Conservation (phyloP, 2,888 invertebrate species). For the Coleophora deauratella region DNA sequence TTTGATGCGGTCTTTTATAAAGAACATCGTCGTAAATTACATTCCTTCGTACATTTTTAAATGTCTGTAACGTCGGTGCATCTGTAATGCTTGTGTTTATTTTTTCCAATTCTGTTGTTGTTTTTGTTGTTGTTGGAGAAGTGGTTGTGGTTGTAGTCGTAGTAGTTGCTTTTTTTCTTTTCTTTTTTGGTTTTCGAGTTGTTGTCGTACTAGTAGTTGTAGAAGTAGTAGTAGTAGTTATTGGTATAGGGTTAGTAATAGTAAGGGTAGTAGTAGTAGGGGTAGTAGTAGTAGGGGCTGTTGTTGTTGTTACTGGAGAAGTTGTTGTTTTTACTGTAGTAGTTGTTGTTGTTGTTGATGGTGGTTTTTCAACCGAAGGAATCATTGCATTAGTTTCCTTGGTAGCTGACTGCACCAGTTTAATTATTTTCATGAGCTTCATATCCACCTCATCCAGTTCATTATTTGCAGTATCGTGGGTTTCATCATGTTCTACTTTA, state of each 20-base stretch:
- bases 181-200: conserved; percentile 4
- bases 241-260: conserved; percentile 4
- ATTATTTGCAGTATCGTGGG: too few species aligned
- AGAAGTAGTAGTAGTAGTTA: conserved; percentile 8
- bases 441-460: too few species aligned
- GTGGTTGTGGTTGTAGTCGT: conserved; percentile 6
- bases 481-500: too few species aligned
- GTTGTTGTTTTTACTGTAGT: too few species aligned
- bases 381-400: too few species aligned
- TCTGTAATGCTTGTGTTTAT: conserved; percentile 4
- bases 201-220: conserved; percentile 6
- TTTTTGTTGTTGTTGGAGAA: conserved; percentile 4
- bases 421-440: too few species aligned
- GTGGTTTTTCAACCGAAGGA: too few species aligned
- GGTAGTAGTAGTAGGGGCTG: too few species aligned
- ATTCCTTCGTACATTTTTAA: not conserved
- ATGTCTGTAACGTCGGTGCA: conserved; percentile 6
- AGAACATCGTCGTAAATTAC: too few species aligned
- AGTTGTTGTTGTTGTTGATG: too few species aligned
- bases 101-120: conserved; percentile 2
- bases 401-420: not conserved
- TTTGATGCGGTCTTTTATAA: not conserved
- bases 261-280: conserved; percentile 10
- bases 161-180: conserved; percentile 6
- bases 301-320: too few species aligned